Evolutionary conservation across 2,888 invertebrate genomes (phyloP), one percentile per base, ranked within the genome.

Genomic region (Micropterix aruncella): DNA sequence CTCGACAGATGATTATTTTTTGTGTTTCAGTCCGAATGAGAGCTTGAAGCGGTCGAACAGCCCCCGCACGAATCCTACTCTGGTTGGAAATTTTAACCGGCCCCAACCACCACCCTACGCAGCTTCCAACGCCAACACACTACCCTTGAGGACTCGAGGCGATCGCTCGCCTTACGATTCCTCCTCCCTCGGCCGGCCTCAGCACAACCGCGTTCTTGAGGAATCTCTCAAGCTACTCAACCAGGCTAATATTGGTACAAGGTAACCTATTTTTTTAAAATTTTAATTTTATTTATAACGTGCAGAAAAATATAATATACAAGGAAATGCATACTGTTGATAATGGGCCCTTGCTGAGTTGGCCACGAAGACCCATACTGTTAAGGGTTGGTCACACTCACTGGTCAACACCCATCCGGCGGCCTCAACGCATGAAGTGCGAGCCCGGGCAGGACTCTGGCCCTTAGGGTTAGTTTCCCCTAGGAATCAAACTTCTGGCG

Each of bases 1-100:
- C 7, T 12, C 27, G 7, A 27, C 5, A 27, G 12, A 27, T 27
- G 27, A 7, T 4, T 16, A 2, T 40, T 39, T 44, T 46, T 16
- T 47, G 40, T 47, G 37, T 62, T 58, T 2, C 60, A 78, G 78
- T 50, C 77, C 77, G 5, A 73, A 65, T 58, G 75, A 70, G 54
- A 76, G 75, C 50, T 61, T 73, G 2, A 66, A 61, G 18, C 66
- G 74, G 3, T 63, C 73, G 0, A 65, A 66, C 54, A 76, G 73
- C 43, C 72, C 74, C 0, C 66, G 72, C 43, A 63, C 67, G 0
- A 56, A 60, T 2, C 60, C 61, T 15, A 70, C 69, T 51, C 50
- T 70, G 2, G 65, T 69, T 0, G 60, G 60, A 19, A 65, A 55
- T 56, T 70, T 67, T 59, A 68, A 68, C 53, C 59, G 71, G 0